phyloP scores from a whole-genome alignment of 1,140 invertebrate species.

The Caenorhabditis briggsae region DNA sequence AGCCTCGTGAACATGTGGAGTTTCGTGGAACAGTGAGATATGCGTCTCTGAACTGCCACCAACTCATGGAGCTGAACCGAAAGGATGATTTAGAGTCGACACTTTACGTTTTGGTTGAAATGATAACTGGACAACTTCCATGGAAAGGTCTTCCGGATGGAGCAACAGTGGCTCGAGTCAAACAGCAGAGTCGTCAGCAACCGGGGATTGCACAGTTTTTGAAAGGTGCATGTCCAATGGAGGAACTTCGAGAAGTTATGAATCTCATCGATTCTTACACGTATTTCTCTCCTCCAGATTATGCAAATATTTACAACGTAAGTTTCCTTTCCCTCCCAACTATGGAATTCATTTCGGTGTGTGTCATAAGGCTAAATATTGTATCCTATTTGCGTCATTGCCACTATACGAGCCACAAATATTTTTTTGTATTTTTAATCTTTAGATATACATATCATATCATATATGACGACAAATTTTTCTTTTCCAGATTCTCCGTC shows the following conservation, averaged over 20 bases:
- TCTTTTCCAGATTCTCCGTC: conserved; percentile 45
- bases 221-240: not conserved
- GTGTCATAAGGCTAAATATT: no score
- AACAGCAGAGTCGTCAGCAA: conserved; percentile 46
- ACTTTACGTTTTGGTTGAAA: conserved; percentile 65
- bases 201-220: not conserved
- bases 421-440: not conserved
- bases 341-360: no score
- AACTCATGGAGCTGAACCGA: conserved; percentile 60
- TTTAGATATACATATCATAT: no score
- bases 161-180: not conserved
- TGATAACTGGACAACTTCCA: conserved; percentile 39
- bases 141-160: conserved; percentile 23
- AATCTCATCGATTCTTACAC: conserved; percentile 6
- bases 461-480: no score
- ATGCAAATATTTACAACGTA: not conserved
- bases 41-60: conserved; percentile 61
- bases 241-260: conserved; percentile 53
- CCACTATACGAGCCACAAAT: no score
- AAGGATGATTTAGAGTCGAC: conserved; percentile 69
- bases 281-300: conserved; percentile 17
- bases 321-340: conserved; percentile 2
- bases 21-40: conserved; percentile 64
- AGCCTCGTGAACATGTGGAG: conserved; percentile 59
- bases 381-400: no score